A percentile compares a stretch with the other conserved stretches of the same genome.
Evolutionary conservation across 2,113 vertebrate genomes (phyloP).

Genomic region (Psophia crepitans): DNA sequence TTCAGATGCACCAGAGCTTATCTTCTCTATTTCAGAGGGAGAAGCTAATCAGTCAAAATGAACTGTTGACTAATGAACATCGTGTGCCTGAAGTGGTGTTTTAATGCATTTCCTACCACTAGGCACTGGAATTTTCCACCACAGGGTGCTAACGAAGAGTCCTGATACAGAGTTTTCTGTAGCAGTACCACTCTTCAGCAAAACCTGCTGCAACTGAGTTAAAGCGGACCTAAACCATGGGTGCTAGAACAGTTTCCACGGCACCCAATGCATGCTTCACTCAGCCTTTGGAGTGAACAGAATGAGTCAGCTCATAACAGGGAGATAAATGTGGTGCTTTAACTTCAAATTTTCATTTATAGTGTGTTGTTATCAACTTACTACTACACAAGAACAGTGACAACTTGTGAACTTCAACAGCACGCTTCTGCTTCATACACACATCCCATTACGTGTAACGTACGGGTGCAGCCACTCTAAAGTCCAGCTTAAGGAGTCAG

Average conservation of each 20-base stretch:
- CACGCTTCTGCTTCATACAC: neutral
- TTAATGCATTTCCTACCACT: neutral
- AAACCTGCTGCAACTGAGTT: neutral
- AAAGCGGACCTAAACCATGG: neutral
- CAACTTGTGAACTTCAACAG: neutral
- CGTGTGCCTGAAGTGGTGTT: neutral
- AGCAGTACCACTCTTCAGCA: neutral
- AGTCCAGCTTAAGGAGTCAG: neutral
- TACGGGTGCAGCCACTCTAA: fast-evolving
- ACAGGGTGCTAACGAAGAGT: neutral
- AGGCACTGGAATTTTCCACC: neutral
- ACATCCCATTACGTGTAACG: fast-evolving
- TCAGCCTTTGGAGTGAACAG: neutral
- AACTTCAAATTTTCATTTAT: neutral
- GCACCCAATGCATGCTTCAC: neutral
- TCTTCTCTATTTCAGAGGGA: neutral
- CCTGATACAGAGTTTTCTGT: neutral
- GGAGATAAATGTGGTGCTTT: neutral
- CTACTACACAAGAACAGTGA: neutral
- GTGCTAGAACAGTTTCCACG: neutral
- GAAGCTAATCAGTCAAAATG: neutral
- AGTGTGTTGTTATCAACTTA: neutral
- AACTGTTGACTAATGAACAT: neutral
- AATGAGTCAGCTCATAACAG: fast-evolving
- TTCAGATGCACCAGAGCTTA: neutral